Conservation (phyloP, 30 jellyfish, hydroid and myxozoan species). For the Turritopsis rubra region DNA sequence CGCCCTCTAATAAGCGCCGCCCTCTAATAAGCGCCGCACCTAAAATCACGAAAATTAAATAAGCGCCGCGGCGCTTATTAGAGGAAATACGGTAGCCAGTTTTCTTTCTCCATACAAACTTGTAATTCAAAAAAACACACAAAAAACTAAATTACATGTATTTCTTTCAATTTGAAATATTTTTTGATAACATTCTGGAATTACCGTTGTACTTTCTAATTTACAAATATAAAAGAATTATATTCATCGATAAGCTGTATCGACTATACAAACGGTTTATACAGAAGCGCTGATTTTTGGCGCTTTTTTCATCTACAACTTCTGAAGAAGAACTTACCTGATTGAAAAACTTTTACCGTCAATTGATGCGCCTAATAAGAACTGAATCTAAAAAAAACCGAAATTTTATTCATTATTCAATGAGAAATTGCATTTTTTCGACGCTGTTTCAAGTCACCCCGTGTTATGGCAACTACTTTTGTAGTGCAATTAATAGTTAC, state of each 20-base stretch:
- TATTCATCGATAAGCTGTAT: conserved; percentile 20
- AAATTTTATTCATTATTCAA: background rate
- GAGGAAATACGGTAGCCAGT: too few species aligned
- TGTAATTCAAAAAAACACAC: background rate
- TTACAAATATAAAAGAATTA: conserved; percentile 21
- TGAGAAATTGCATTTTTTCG: background rate
- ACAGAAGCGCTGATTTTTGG: conserved; percentile 45
- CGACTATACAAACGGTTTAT: conserved; percentile 28
- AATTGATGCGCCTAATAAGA: background rate
- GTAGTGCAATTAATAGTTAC: too few species aligned
- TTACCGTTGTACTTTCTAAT: background rate
- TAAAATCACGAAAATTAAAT: too few species aligned
- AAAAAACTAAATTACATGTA: too few species aligned
- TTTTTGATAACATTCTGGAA: background rate
- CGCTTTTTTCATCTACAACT: background rate
- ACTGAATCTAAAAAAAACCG: background rate
- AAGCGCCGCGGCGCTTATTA: too few species aligned
- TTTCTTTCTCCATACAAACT: too few species aligned
- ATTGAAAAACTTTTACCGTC: background rate
- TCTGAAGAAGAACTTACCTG: background rate
- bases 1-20: too few species aligned
- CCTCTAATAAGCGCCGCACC: too few species aligned
- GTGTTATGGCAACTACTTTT: too few species aligned
- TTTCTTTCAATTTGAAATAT: background rate
- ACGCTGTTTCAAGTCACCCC: background rate